phyloP scores from a whole-genome alignment of 2,797 vertebrate species.

The Lemur catta region DNA sequence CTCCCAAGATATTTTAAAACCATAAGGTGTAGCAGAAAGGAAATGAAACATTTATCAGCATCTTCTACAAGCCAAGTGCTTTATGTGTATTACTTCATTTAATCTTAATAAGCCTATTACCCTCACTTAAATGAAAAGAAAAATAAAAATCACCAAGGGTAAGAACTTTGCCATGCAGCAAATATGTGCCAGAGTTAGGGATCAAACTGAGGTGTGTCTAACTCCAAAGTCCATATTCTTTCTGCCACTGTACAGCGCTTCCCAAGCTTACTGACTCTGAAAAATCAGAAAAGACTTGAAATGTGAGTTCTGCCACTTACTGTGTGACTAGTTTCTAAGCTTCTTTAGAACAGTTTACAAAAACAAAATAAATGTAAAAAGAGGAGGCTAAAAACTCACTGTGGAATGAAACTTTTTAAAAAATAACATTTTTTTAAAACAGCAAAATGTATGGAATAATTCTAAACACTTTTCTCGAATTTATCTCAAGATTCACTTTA shows the following conservation, averaged over 20 bases:
- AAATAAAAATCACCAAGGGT: slow-evolving; percentile 1
- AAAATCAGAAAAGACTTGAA: not conserved
- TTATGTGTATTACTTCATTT: not conserved
- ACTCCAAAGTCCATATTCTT: not conserved
- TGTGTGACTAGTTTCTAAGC: not conserved
- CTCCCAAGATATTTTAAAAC: not conserved
- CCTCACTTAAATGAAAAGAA: slow-evolving; percentile 12
- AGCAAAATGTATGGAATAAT: not conserved
- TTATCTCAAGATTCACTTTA: not conserved
- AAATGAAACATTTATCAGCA: not conserved
- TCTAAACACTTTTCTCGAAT: slow-evolving; percentile 35
- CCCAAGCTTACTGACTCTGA: not conserved
- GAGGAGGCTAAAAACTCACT: not conserved
- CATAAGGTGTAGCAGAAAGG: not conserved
- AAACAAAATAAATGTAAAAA: slow-evolving; percentile 43
- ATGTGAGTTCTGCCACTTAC: not conserved
- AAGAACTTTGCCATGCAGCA: not conserved
- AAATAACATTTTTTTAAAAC: slow-evolving; percentile 11
- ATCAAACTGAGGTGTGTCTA: not conserved
- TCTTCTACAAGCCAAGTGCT: not conserved
- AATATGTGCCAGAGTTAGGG: not conserved
- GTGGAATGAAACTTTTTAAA: not conserved
- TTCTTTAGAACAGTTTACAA: not conserved
- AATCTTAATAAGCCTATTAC: not conserved
- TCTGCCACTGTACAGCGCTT: not conserved